Percentiles rank a stretch among this genome's conserved stretches.
Evolutionary conservation across 2,797 vertebrate genomes (phyloP).

Genomic region (Acanthurus lineatus): DNA sequence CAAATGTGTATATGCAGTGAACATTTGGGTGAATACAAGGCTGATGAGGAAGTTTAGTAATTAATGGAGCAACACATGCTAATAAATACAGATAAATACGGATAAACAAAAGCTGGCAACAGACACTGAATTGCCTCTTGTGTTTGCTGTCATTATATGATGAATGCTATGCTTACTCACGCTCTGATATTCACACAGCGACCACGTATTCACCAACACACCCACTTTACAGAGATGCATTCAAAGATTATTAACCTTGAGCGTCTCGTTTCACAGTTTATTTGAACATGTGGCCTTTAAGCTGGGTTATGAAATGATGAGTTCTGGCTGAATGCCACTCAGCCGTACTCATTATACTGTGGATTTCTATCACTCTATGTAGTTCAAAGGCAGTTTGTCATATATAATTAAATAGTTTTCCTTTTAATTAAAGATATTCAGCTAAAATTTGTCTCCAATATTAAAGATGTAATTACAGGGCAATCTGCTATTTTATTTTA

Average conservation of each 20-base stretch:
- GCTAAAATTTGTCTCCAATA: neutral
- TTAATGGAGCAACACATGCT: neutral
- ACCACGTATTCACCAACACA: neutral
- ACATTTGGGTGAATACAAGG: neutral
- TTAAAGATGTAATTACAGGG: neutral
- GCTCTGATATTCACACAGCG: neutral
- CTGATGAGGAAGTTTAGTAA: neutral
- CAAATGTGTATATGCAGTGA: neutral
- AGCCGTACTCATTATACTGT: neutral
- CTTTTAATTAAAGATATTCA: neutral
- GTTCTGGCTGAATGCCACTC: conserved; percentile 2
- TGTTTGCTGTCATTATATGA: neutral
- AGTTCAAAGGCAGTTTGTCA: conserved; percentile 11
- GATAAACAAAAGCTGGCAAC: conserved; percentile 9
- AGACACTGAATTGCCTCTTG: neutral
- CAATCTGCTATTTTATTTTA: neutral
- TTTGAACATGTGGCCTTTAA: conserved; percentile 14
- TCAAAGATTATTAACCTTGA: conserved; percentile 8
- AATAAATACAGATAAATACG: neutral
- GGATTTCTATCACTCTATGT: neutral
- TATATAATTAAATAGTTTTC: conserved; percentile 3
- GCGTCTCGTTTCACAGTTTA: conserved; percentile 10
- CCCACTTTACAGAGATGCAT: neutral
- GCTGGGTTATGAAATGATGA: conserved; percentile 16
- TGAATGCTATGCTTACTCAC: neutral